Percentiles rank a stretch among this genome's conserved stretches.
These are phyloP conservation scores for Paracyclopina nana DNA, from an alignment of 1,140 invertebrate genomes.

Conservation along the genomic window DNA sequence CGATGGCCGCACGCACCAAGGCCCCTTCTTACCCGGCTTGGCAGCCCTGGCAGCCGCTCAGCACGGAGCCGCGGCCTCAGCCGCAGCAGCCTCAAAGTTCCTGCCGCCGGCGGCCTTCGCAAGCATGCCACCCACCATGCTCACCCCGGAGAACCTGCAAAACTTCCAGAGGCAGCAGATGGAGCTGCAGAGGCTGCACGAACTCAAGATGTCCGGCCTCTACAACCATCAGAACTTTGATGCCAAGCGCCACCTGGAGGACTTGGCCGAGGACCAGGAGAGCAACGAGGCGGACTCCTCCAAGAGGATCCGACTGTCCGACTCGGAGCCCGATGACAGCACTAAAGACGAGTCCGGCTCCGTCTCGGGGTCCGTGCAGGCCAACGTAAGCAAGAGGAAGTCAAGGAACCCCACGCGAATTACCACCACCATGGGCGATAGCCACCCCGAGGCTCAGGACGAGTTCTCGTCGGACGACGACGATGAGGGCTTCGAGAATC, in stretches of 20 bases:
- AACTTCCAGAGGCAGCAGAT: constrained; percentile 16
- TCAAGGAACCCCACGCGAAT: constrained; percentile 58
- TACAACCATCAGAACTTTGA: constrained; percentile 1
- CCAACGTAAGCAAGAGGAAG: constrained; percentile 54
- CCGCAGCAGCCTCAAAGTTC: neutral
- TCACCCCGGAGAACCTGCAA: constrained; percentile 12
- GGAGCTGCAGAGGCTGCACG: constrained; percentile 16
- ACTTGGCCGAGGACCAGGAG: neutral
- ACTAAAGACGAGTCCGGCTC: constrained; percentile 4
- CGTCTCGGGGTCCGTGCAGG: neutral
- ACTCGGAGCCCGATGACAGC: neutral
- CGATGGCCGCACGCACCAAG: constrained; percentile 63
- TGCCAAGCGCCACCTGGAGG: neutral
- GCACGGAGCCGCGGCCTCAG: constrained; percentile 33
- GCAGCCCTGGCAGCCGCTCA: constrained; percentile 46
- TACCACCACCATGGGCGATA: neutral
- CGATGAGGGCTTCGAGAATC: constrained; percentile 30
- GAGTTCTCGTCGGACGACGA: constrained; percentile 41
- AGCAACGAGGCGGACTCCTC: neutral
- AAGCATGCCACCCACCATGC: constrained; percentile 9
- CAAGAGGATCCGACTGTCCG: neutral
- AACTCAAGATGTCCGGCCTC: constrained; percentile 9
- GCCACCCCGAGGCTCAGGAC: constrained; percentile 32
- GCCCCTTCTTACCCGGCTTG: constrained; percentile 54
- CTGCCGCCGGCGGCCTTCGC: constrained; percentile 1